Evolutionary conservation across 1,140 invertebrate genomes (phyloP).

Genomic region (Coptotermes formosanus): DNA sequence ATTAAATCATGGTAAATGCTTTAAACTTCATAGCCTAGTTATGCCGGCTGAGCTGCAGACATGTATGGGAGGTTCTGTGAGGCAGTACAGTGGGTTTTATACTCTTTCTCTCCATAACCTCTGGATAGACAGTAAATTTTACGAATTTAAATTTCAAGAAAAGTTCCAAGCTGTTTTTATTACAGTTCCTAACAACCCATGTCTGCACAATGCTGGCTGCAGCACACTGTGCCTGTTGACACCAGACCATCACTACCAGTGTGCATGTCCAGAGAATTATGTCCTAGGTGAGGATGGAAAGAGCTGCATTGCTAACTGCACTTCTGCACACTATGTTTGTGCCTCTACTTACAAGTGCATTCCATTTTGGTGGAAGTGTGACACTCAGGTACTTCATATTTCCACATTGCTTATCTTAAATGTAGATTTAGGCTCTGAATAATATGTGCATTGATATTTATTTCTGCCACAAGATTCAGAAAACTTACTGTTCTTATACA

Average conservation of each 20-base stretch:
- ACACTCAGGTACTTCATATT: conserved; percentile 48
- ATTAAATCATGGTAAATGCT: no score
- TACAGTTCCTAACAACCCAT: conserved; percentile 50
- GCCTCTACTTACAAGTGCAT: conserved; percentile 68
- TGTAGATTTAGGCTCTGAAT: no score
- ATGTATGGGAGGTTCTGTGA: no score
- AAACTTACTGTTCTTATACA: neutral
- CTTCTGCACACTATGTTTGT: conserved; percentile 77
- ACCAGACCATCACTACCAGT: conserved; percentile 55
- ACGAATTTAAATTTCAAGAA: neutral
- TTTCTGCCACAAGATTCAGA: neutral
- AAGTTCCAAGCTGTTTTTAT: conserved; percentile 25
- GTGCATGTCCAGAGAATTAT: conserved; percentile 81
- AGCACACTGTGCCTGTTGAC: conserved; percentile 74
- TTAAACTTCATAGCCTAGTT: no score
- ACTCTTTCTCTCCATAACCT: no score
- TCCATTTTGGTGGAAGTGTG: conserved; percentile 63
- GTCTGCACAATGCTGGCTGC: conserved; percentile 60
- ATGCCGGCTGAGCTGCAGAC: no score
- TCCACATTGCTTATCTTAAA: no score
- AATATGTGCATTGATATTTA: no score
- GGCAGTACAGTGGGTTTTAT: no score
- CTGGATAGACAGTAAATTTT: no score
- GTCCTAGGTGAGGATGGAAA: conserved; percentile 62
- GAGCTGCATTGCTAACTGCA: conserved; percentile 74